Conservation (phyloP, 2,797 vertebrate genomes). For the Acridotheres tristis region DNA sequence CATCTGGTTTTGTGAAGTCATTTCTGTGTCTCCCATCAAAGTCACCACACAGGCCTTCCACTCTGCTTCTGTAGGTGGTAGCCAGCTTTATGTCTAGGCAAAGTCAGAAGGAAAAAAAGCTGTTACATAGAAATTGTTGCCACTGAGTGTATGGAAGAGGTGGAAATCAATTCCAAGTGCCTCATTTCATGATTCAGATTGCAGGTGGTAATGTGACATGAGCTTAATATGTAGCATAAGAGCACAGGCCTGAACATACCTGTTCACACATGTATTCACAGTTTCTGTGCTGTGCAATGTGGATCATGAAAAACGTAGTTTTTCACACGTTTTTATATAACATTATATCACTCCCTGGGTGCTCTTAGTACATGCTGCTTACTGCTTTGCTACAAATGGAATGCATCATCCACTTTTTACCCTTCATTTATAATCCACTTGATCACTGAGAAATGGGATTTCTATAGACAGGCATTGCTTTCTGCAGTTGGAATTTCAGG, state of each 20-base stretch:
- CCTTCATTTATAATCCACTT: neutral
- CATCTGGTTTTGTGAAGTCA: slow-evolving; percentile 79
- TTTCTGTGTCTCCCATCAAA: slow-evolving; percentile 77
- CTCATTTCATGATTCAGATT: neutral
- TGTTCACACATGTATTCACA: neutral
- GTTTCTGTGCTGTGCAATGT: neutral
- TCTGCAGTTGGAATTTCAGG: neutral
- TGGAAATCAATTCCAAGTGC: neutral
- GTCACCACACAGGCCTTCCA: slow-evolving; percentile 85
- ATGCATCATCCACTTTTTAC: neutral
- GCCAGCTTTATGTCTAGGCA: slow-evolving; percentile 81
- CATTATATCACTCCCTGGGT: neutral
- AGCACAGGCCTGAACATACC: neutral
- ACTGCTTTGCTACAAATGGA: neutral
- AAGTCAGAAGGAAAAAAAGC: neutral
- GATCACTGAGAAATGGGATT: neutral
- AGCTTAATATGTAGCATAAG: rapidly evolving
- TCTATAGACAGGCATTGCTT: neutral
- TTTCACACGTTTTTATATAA: neutral
- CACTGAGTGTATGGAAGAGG: neutral
- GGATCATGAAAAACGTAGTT: neutral
- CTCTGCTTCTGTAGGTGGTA: slow-evolving; percentile 72
- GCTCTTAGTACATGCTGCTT: neutral
- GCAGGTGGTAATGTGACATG: neutral
- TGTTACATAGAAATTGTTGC: neutral